These are phyloP conservation scores for Salvelinus namaycush DNA, from an alignment of 2,113 vertebrate species.

Conservation along the genomic window DNA sequence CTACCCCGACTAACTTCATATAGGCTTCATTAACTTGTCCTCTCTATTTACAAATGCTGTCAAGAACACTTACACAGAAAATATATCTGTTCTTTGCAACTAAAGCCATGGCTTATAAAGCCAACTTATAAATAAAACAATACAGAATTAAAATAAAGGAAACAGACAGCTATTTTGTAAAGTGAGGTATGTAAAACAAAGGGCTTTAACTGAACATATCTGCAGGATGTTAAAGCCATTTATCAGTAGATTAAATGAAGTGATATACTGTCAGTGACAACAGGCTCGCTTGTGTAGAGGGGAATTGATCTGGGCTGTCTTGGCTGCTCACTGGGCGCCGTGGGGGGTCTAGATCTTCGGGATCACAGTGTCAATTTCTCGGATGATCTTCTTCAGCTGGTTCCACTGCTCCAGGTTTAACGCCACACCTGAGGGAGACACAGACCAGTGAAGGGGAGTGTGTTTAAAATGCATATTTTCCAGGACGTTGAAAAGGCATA, in stretches of 20 bases:
- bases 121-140: not conserved
- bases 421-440: slow-evolving; percentile 75
- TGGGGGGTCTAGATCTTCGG: slow-evolving; percentile 71
- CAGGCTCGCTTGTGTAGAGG: slow-evolving; percentile 53
- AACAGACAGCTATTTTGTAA: not conserved
- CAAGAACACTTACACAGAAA: too few species aligned
- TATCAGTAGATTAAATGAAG: slow-evolving; percentile 70
- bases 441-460: slow-evolving; percentile 14
- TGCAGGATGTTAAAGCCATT: slow-evolving; percentile 71
- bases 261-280: slow-evolving; percentile 69
- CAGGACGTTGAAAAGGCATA: too few species aligned
- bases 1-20: not conserved
- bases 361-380: slow-evolving; percentile 83
- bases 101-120: not conserved
- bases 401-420: slow-evolving; percentile 84
- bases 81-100: too few species aligned
- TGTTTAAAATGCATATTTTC: not conserved
- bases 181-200: slow-evolving; percentile 19
- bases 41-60: not conserved
- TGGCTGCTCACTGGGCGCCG: slow-evolving; percentile 31
- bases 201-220: slow-evolving; percentile 62
- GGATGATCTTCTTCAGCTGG: slow-evolving; percentile 84
- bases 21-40: not conserved
- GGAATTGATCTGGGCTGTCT: slow-evolving; percentile 53
- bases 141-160: not conserved